Evolutionary conservation across 2,113 vertebrate species (phyloP).

Genomic region (Protobothrops mucrosquamatus): DNA sequence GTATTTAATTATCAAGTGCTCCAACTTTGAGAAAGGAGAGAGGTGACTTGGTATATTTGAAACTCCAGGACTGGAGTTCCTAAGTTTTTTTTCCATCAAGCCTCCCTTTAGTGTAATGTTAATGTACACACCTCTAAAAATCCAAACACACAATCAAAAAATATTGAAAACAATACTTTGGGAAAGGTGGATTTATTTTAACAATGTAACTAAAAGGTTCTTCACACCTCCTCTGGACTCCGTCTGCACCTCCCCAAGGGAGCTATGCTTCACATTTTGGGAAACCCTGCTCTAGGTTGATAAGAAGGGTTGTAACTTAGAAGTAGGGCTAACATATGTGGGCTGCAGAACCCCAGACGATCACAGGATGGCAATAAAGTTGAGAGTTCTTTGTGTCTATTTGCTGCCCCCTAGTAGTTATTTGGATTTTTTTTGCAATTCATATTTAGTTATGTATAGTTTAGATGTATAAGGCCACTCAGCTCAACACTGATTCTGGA

Average conservation of each 20-base stretch:
- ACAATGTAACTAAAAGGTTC: background rate
- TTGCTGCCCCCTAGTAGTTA: background rate
- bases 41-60: background rate
- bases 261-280: background rate
- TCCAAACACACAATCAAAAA: background rate
- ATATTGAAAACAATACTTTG: background rate
- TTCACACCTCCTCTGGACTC: background rate
- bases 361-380: background rate
- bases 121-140: background rate
- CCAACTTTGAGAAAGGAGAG: background rate
- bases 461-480: background rate
- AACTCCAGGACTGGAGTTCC: background rate
- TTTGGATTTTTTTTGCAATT: background rate
- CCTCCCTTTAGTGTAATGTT: background rate
- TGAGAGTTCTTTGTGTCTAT: background rate
- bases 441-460: background rate
- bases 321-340: background rate
- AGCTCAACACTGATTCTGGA: background rate
- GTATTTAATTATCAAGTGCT: background rate
- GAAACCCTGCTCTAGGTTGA: background rate
- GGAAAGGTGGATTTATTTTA: background rate
- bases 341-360: background rate
- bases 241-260: background rate
- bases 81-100: background rate
- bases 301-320: background rate